Base-by-base conservation (phyloP, 2,888 invertebrate species). In the Anarsia innoxiella region DNA sequence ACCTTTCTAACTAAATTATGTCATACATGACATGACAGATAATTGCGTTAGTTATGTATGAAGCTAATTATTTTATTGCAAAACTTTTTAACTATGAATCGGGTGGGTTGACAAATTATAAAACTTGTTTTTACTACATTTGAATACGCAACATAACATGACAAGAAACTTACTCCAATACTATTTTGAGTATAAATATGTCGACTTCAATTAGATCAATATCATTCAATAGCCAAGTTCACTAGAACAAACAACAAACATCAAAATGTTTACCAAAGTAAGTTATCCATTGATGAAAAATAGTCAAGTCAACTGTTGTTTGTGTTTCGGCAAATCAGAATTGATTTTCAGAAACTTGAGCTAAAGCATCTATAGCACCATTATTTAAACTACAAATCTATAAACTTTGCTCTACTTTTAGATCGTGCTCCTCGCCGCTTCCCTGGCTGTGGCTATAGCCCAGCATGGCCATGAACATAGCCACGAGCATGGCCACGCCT, bases 261-360 rank as follows among this genome's bases (percentile, higher is more conserved):
- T n/a, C n/a, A 62, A 59, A 33, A 72, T 73, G 70, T 56, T 61
- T 41, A 56, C 49, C 19, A 67, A 65, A 62, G 72, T 72, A 41
- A 65, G 66, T 56, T 39, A 15, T 29, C 28, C 37, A 25, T 12
- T n/a, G n/a, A n/a, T n/a, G n/a, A n/a, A n/a, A n/a, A n/a, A n/a
- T n/a, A n/a, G n/a, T n/a, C n/a, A n/a, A n/a, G n/a, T n/a, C n/a
- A n/a, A n/a, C n/a, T n/a, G n/a, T n/a, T n/a, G n/a, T n/a, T n/a
- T n/a, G n/a, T n/a, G n/a, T n/a, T n/a, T n/a, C n/a, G n/a, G n/a
- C n/a, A n/a, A n/a, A n/a, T n/a, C n/a, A n/a, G n/a, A n/a, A n/a
- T n/a, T n/a, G n/a, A n/a, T n/a, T n/a, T n/a, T n/a, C n/a, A n/a
- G n/a, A n/a, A n/a, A n/a, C n/a, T n/a, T n/a, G n/a, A n/a, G n/a